These are phyloP conservation scores for Xiphophorus couchianus DNA, from an alignment of 2,113 vertebrate genomes.

Conservation along the genomic window DNA sequence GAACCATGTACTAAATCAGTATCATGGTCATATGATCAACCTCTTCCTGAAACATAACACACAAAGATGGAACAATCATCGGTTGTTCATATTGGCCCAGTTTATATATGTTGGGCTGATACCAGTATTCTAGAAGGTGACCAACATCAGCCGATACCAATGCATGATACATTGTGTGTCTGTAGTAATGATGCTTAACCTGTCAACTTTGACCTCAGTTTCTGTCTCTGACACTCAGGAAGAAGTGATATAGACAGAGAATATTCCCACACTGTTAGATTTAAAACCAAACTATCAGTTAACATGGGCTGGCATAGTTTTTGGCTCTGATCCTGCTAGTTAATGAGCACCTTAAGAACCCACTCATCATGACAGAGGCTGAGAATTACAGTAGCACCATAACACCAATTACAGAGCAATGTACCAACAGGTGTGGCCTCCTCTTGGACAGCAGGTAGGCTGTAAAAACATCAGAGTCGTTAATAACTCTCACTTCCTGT, in stretches of 20 bases:
- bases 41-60: too few species aligned
- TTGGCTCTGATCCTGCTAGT: constrained; percentile 8
- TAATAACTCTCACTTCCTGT: not conserved
- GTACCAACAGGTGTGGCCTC: constrained; percentile 46
- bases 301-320: not conserved
- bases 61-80: too few species aligned
- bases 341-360: constrained; percentile 30
- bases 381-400: constrained; percentile 16
- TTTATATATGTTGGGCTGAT: too few species aligned
- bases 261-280: not conserved
- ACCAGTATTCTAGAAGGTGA: too few species aligned
- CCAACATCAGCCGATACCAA: too few species aligned
- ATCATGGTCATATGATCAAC: too few species aligned
- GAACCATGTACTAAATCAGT: too few species aligned
- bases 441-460: not conserved
- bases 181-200: too few species aligned
- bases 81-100: too few species aligned
- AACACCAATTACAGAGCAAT: constrained; percentile 28
- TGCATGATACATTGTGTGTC: too few species aligned
- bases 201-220: too few species aligned
- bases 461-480: not conserved
- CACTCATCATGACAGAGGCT: constrained; percentile 5
- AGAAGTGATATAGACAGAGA: not conserved
- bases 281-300: not conserved
- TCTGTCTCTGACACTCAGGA: too few species aligned